These are phyloP conservation scores for Formica exsecta DNA, from an alignment of 1,140 invertebrate species.

Conservation along the genomic window DNA sequence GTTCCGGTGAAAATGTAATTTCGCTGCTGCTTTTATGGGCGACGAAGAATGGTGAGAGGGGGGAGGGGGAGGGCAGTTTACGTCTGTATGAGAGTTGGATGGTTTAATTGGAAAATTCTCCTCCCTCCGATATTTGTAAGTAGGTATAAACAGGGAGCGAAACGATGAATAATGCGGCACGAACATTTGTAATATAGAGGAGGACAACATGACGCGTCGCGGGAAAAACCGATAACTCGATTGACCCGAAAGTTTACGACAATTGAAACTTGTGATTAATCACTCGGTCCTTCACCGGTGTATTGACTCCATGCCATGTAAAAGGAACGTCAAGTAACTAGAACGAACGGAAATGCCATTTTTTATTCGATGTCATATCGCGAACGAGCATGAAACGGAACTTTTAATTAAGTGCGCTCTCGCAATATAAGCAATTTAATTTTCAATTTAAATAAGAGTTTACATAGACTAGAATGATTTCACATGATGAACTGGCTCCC, in stretches of 20 bases:
- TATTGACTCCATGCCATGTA: conserved; percentile 11
- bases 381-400: conserved; percentile 25
- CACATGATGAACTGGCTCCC: neutral
- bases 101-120: conserved; percentile 56
- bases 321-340: neutral
- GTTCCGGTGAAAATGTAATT: conserved; percentile 54
- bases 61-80: neutral
- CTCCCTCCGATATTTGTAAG: conserved; percentile 47
- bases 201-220: neutral
- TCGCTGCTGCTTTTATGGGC: conserved; percentile 39
- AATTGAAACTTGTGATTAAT: conserved; percentile 58
- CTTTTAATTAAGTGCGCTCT: conserved; percentile 44
- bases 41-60: neutral
- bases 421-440: conserved; percentile 30
- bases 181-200: conserved; percentile 24
- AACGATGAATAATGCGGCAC: conserved; percentile 36
- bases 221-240: conserved; percentile 47
- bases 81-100: conserved; percentile 2
- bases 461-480: conserved; percentile 10
- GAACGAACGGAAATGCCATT: conserved; percentile 17
- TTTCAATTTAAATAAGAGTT: conserved; percentile 35
- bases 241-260: conserved; percentile 55
- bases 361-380: conserved; percentile 23
- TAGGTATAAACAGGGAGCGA: conserved; percentile 8
- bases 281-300: conserved; percentile 21